phyloP scores from a whole-genome alignment of 2,797 vertebrate species.

The Pelochelys cantorii region DNA sequence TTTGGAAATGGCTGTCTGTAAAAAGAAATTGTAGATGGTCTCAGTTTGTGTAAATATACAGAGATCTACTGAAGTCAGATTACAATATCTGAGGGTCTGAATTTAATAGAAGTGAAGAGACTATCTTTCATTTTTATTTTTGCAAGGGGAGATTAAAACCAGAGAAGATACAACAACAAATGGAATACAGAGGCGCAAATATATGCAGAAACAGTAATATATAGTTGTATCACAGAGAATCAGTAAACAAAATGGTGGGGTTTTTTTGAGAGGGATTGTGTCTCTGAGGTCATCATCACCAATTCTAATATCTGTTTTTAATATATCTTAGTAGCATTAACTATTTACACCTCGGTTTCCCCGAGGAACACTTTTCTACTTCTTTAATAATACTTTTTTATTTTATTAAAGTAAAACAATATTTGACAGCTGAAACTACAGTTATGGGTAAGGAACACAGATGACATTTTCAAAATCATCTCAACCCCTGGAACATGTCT shows the following conservation, averaged over 20 bases:
- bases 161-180: fast-evolving
- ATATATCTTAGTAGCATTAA: background rate
- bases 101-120: background rate
- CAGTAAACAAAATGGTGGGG: background rate
- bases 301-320: background rate
- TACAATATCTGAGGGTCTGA: background rate
- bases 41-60: background rate
- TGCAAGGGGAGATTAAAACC: background rate
- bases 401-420: background rate
- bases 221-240: background rate
- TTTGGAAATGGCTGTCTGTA: background rate
- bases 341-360: background rate
- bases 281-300: background rate
- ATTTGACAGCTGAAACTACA: background rate
- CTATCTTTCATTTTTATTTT: background rate
- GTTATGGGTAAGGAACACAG: background rate
- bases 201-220: background rate
- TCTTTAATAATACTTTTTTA: background rate
- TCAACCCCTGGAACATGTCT: background rate
- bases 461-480: background rate
- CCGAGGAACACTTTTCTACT: background rate
- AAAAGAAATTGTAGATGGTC: background rate
- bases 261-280: background rate
- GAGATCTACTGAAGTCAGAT: background rate
- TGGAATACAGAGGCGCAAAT: background rate